These are phyloP conservation scores for Neotoma lepida DNA, from an alignment of 2,113 vertebrate genomes.

Conservation along the genomic window DNA sequence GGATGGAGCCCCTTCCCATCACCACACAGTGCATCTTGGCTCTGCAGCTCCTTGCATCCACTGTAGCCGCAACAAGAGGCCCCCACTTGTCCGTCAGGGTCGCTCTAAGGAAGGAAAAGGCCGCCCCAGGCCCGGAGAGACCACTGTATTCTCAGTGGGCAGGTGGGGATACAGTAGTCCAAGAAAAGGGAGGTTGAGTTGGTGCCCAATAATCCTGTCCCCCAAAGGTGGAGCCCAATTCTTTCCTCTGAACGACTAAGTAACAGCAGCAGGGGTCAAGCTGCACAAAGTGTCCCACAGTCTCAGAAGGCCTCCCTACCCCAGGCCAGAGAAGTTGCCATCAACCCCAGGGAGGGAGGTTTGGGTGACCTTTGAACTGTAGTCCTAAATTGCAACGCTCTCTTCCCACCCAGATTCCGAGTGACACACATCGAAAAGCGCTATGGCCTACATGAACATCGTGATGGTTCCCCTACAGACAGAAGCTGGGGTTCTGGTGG, in stretches of 20 bases:
- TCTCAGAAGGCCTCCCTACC: slow-evolving; percentile 5
- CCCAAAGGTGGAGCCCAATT: slow-evolving; percentile 5
- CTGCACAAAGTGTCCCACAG: neutral
- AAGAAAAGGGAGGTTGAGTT: slow-evolving; percentile 26
- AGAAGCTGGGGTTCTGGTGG: slow-evolving; percentile 74
- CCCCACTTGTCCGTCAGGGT: slow-evolving; percentile 87
- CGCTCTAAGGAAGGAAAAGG: slow-evolving; percentile 87
- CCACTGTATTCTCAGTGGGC: slow-evolving; percentile 96
- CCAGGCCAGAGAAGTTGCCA: slow-evolving; percentile 13
- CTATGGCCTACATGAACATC: slow-evolving; percentile 82
- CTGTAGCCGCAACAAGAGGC: slow-evolving; percentile 91
- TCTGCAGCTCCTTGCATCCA: slow-evolving; percentile 92
- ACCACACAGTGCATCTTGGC: slow-evolving; percentile 95
- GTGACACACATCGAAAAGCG: slow-evolving; percentile 95
- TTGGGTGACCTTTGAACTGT: neutral
- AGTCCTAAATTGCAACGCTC: slow-evolving; percentile 44
- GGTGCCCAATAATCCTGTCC: neutral
- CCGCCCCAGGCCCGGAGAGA: slow-evolving; percentile 90
- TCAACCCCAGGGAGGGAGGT: slow-evolving; percentile 7
- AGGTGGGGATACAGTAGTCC: slow-evolving; percentile 82
- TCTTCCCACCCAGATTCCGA: slow-evolving; percentile 86
- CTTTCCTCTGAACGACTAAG: neutral
- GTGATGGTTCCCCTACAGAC: slow-evolving; percentile 81
- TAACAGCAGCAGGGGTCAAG: neutral
- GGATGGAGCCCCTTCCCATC: slow-evolving; percentile 90